These are phyloP conservation scores for Scotopteryx bipunctaria DNA, from an alignment of 2,888 invertebrate genomes.

Conservation along the genomic window DNA sequence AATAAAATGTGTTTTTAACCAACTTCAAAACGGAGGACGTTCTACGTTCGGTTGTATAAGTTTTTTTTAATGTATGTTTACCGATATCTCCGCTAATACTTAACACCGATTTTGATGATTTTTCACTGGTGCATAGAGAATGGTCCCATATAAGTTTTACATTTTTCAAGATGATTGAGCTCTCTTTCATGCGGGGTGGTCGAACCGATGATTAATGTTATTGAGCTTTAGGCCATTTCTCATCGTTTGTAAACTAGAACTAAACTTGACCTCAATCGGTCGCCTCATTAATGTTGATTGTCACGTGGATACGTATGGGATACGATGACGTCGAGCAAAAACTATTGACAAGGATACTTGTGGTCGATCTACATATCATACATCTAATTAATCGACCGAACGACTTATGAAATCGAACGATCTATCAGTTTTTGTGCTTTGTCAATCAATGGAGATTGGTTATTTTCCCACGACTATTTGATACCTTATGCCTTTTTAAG, in stretches of 20 bases:
- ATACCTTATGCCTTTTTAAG: background rate
- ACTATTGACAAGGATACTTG: constrained; percentile 33
- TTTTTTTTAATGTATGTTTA: too few species aligned
- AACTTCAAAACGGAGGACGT: too few species aligned
- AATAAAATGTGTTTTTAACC: constrained; percentile 3
- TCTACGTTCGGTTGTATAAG: too few species aligned
- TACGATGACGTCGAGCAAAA: constrained; percentile 29
- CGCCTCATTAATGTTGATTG: constrained; percentile 2
- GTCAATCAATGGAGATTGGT: constrained; percentile 4
- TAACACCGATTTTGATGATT: too few species aligned
- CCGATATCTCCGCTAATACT: too few species aligned
- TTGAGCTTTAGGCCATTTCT: too few species aligned
- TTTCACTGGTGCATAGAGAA: too few species aligned
- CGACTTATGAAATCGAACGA: too few species aligned
- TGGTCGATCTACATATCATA: constrained; percentile 29
- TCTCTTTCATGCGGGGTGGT: background rate
- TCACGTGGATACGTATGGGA: constrained; percentile 20
- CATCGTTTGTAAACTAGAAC: too few species aligned
- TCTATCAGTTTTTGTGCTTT: constrained; percentile 17
- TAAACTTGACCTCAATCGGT: background rate
- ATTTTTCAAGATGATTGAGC: too few species aligned
- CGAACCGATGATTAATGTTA: constrained; percentile 1
- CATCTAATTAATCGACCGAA: constrained; percentile 16
- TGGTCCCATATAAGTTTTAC: too few species aligned
- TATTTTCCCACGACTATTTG: constrained; percentile 1